These are phyloP conservation scores for Umimayanthus chanpuru DNA, from an alignment of 92 coral and sea anemone genomes.

Conservation along the genomic window DNA sequence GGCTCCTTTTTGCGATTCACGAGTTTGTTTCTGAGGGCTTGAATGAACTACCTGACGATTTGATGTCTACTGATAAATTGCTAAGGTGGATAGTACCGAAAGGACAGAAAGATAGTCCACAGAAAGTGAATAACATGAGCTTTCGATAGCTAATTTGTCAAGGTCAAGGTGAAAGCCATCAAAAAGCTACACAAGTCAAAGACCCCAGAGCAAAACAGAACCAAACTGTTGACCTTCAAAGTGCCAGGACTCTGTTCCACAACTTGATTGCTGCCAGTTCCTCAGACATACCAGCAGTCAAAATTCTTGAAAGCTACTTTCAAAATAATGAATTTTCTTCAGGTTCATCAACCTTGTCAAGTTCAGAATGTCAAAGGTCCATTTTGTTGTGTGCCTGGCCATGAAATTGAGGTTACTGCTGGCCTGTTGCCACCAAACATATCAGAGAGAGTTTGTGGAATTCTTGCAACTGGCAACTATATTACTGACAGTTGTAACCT, in stretches of 20 bases:
- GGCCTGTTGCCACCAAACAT: constrained; percentile 14
- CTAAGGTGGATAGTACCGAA: constrained; percentile 40
- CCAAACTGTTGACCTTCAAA: constrained; percentile 20
- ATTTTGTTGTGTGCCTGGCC: constrained; percentile 7
- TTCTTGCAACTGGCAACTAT: constrained; percentile 19
- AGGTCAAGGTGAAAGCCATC: constrained; percentile 16
- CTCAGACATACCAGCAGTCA: constrained; percentile 45
- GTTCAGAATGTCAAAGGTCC: constrained; percentile 8
- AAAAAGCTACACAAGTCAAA: constrained; percentile 16
- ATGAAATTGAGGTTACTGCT: constrained; percentile 16
- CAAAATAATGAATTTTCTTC: constrained; percentile 12
- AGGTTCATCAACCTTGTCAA: not conserved
- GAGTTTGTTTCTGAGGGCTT: constrained; percentile 56
- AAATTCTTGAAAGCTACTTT: constrained; percentile 45
- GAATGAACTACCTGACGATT: constrained; percentile 45
- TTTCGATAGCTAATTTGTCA: constrained; percentile 37
- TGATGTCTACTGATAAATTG: constrained; percentile 49
- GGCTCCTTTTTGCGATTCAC: constrained; percentile 43
- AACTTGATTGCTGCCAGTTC: constrained; percentile 36
- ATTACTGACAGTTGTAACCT: too few relatives aligned
- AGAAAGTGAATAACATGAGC: constrained; percentile 24
- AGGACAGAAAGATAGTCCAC: constrained; percentile 36
- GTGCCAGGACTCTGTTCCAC: constrained; percentile 35
- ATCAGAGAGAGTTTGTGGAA: constrained; percentile 37
- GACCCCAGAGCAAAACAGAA: constrained; percentile 40